Evolutionary conservation across 2,113 vertebrate species (phyloP).

Genomic region (Atlantisia rogersi): DNA sequence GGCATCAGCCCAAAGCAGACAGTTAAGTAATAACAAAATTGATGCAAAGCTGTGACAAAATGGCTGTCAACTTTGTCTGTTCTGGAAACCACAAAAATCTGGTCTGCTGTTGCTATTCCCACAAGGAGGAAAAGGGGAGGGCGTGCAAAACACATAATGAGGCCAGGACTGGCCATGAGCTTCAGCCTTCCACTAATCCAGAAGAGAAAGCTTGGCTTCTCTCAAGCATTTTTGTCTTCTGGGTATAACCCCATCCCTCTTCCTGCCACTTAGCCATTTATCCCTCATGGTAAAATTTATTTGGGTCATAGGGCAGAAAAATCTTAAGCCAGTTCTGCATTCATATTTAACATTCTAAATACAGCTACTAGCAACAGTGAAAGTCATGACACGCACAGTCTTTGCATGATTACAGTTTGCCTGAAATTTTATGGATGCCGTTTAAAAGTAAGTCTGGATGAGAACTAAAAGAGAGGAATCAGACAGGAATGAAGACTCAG

Average conservation of each 20-base stretch:
- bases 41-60: not conserved
- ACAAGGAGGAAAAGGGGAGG: not conserved
- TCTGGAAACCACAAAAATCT: not conserved
- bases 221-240: not conserved
- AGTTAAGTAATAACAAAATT: not conserved
- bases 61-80: not conserved
- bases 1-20: not conserved
- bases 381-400: rapidly evolving
- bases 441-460: not conserved
- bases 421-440: not conserved
- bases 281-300: not conserved
- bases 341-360: not conserved
- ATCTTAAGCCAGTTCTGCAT: not conserved
- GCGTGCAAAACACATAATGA: not conserved
- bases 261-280: not conserved
- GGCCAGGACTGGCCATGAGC: not conserved
- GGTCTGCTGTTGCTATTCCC: not conserved
- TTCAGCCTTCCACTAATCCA: not conserved
- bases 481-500: not conserved
- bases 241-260: not conserved
- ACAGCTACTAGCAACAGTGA: not conserved
- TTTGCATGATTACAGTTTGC: not conserved
- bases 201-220: not conserved
- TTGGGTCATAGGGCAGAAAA: not conserved
- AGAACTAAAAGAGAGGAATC: not conserved